Percentiles rank a stretch among this genome's conserved stretches.
Conservation (phyloP, 2,113 vertebrate genomes). For the Zeus faber region DNA sequence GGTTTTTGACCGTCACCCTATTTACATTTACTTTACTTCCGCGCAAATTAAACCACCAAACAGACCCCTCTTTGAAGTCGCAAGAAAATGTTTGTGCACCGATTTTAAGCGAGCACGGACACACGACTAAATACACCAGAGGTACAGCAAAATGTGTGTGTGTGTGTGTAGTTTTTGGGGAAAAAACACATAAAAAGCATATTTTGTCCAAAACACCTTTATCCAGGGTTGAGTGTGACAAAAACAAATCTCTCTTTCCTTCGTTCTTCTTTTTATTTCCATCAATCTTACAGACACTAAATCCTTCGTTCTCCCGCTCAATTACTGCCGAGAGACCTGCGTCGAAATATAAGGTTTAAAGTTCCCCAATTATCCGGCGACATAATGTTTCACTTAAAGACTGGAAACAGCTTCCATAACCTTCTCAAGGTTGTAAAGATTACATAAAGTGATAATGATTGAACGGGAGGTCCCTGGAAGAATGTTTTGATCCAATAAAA, state of each 20-base stretch:
- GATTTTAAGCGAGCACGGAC: conserved; percentile 19
- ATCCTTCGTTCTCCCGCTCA: not conserved
- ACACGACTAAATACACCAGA: conserved; percentile 11
- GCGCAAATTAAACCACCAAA: not conserved
- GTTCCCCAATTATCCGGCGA: not conserved
- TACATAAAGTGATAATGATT: conserved; percentile 1
- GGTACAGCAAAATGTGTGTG: too few relatives aligned
- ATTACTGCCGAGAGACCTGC: not conserved
- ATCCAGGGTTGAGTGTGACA: too few relatives aligned
- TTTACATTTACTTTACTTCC: conserved; percentile 6
- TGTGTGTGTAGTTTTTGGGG: too few relatives aligned
- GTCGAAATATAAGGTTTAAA: not conserved
- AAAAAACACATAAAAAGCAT: too few relatives aligned
- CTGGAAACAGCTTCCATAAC: not conserved
- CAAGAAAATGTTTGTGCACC: conserved; percentile 22
- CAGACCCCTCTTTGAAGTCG: conserved; percentile 7
- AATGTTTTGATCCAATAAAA: not conserved
- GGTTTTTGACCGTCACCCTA: not conserved
- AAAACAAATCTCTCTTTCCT: too few relatives aligned
- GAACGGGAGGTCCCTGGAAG: not conserved
- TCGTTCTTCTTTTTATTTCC: too few relatives aligned
- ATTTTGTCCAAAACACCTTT: too few relatives aligned
- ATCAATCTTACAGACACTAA: too few relatives aligned
- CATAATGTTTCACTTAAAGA: not conserved
- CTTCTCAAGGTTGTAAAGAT: conserved; percentile 1